Conservation (phyloP, 2,113 vertebrate species). For the Dolichallabes microphthalmus region DNA sequence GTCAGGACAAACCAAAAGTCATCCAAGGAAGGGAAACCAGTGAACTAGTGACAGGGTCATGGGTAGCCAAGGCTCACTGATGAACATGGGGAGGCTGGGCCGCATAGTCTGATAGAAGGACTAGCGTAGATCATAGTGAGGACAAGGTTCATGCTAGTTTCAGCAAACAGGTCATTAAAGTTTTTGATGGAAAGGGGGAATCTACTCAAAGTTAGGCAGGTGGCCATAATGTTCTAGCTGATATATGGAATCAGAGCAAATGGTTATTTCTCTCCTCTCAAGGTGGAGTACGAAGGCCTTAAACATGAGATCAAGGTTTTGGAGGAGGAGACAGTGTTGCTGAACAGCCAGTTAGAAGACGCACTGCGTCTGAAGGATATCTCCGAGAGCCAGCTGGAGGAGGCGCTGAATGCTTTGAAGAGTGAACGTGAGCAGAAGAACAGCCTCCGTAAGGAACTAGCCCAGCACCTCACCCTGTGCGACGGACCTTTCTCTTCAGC, state of each 20-base stretch:
- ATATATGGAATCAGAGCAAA: neutral
- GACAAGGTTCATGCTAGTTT: no score
- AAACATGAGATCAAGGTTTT: constrained; percentile 97
- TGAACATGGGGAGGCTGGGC: no score
- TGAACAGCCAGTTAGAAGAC: constrained; percentile 93
- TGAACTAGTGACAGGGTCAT: no score
- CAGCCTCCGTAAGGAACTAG: constrained; percentile 87
- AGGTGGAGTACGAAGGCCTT: constrained; percentile 98
- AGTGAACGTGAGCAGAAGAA: constrained; percentile 94
- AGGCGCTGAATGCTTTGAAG: constrained; percentile 91
- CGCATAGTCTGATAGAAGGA: no score
- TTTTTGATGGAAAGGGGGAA: no score
- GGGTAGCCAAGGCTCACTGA: no score
- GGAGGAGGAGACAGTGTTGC: constrained; percentile 89
- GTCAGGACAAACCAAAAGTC: no score
- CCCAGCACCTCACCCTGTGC: constrained; percentile 88
- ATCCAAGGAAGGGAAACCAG: no score
- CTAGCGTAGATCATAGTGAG: no score
- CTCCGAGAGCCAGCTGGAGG: constrained; percentile 88
- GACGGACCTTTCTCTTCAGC: constrained; percentile 81
- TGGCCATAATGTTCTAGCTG: no score
- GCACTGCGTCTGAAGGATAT: constrained; percentile 92
- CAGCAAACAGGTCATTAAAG: no score
- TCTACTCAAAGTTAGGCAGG: no score
- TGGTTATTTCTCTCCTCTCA: constrained; percentile 8